phyloP scores from a whole-genome alignment of 2,113 vertebrate species.

The Elephas maximus region DNA sequence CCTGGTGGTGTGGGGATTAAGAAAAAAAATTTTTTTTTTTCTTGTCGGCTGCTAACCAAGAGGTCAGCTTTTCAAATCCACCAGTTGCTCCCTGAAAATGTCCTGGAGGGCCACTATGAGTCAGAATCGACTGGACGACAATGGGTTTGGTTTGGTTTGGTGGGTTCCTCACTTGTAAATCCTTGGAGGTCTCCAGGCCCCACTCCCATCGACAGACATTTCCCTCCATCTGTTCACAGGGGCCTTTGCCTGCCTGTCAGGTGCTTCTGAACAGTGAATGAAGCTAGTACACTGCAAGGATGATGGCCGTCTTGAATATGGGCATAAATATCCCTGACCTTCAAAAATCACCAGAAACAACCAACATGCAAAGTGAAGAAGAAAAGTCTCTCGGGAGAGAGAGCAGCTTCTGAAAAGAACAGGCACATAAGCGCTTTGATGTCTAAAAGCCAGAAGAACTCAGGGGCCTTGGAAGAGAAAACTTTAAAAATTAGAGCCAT shows the following conservation, averaged over 20 bases:
- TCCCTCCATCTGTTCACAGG: neutral
- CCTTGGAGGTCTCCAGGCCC: neutral
- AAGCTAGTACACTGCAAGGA: fast-evolving
- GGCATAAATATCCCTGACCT: neutral
- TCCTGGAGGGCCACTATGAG: too few relatives aligned
- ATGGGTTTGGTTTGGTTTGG: too few relatives aligned
- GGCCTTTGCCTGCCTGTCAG: neutral
- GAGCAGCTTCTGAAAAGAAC: neutral
- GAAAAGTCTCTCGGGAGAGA: neutral
- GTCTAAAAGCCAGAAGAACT: neutral
- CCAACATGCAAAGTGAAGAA: neutral
- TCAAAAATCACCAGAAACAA: neutral
- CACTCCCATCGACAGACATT: fast-evolving
- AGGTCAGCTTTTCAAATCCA: too few relatives aligned
- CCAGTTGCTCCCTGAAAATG: too few relatives aligned
- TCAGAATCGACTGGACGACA: too few relatives aligned
- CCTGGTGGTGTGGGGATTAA: too few relatives aligned
- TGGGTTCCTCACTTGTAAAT: neutral
- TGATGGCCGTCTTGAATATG: fast-evolving
- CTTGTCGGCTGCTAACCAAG: too few relatives aligned
- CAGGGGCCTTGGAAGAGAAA: neutral
- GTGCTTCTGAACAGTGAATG: neutral
- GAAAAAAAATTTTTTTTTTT: too few relatives aligned
- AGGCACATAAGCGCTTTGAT: neutral
- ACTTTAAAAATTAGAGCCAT: neutral